Conservation (phyloP, 92 coral and sea anemone genomes). For the Paragorgia papillata region DNA sequence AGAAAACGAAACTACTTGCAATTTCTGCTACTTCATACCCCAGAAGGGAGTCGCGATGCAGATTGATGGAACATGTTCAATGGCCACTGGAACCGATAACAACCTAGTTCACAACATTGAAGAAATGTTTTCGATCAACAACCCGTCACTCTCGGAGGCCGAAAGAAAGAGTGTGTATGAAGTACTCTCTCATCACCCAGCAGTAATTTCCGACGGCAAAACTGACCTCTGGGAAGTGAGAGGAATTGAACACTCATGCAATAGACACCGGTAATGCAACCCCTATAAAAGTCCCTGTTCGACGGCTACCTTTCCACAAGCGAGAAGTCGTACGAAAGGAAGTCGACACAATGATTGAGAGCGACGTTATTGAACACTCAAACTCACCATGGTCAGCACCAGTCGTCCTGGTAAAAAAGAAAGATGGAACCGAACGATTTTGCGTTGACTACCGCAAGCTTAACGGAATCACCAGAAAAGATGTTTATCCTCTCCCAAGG, state of each 20-base stretch:
- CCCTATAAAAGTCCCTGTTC: slow-evolving; percentile 14
- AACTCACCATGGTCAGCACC: neutral
- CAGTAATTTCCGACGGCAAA: slow-evolving; percentile 34
- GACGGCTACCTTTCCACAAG: slow-evolving; percentile 27
- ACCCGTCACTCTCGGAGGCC: slow-evolving; percentile 15
- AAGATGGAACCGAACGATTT: slow-evolving; percentile 29
- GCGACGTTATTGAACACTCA: neutral
- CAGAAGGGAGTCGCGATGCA: neutral
- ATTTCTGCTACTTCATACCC: neutral
- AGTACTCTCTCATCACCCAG: slow-evolving; percentile 12
- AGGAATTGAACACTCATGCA: slow-evolving; percentile 14
- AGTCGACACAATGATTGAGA: neutral
- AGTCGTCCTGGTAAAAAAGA: slow-evolving; percentile 31
- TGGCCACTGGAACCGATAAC: neutral
- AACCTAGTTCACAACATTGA: slow-evolving; percentile 7
- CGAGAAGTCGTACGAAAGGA: too few relatives aligned
- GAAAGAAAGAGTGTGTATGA: slow-evolving; percentile 21
- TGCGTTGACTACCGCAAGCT: slow-evolving; percentile 36
- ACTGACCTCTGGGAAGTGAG: slow-evolving; percentile 39
- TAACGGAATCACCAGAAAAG: slow-evolving; percentile 21
- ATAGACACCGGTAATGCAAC: slow-evolving; percentile 22
- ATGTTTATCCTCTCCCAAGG: slow-evolving; percentile 30
- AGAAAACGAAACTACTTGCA: neutral
- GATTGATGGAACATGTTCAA: neutral
- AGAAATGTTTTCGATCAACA: slow-evolving; percentile 33